Conservation (phyloP, 2,888 invertebrate species). For the Chaetogeoica ovagalla region DNA sequence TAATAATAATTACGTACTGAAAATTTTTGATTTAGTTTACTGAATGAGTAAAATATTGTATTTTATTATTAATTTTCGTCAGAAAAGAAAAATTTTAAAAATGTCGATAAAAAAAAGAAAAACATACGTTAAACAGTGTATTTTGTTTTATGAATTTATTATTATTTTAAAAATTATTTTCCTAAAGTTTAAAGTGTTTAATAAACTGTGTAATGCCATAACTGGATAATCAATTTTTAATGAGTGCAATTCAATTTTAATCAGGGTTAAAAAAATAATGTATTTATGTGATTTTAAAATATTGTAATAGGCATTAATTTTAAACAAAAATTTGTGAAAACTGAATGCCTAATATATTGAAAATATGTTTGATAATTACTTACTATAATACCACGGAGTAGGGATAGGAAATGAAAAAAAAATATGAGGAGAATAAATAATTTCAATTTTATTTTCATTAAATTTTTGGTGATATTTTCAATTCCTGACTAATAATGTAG, state of each 20-base stretch:
- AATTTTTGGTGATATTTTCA: too few relatives aligned
- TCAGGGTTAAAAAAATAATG: slow-evolving; percentile 4
- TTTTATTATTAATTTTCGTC: background rate
- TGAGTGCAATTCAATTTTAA: background rate
- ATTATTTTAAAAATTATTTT: slow-evolving; percentile 10
- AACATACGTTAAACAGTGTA: too few relatives aligned
- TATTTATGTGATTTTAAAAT: background rate
- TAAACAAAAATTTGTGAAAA: background rate
- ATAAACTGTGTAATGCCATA: background rate
- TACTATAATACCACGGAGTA: too few relatives aligned
- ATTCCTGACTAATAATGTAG: too few relatives aligned
- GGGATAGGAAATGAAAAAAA: too few relatives aligned
- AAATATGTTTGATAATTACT: too few relatives aligned
- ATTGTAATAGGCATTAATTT: background rate
- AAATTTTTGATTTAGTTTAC: background rate
- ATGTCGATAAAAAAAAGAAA: background rate
- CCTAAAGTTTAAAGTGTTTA: background rate
- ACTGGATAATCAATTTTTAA: background rate
- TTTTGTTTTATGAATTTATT: background rate
- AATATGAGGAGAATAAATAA: too few relatives aligned
- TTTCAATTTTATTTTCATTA: too few relatives aligned
- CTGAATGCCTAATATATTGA: too few relatives aligned
- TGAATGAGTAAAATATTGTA: background rate
- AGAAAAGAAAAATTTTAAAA: background rate
- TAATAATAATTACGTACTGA: background rate